These are phyloP conservation scores for Alca torda DNA, from an alignment of 2,797 vertebrate genomes.

Conservation along the genomic window DNA sequence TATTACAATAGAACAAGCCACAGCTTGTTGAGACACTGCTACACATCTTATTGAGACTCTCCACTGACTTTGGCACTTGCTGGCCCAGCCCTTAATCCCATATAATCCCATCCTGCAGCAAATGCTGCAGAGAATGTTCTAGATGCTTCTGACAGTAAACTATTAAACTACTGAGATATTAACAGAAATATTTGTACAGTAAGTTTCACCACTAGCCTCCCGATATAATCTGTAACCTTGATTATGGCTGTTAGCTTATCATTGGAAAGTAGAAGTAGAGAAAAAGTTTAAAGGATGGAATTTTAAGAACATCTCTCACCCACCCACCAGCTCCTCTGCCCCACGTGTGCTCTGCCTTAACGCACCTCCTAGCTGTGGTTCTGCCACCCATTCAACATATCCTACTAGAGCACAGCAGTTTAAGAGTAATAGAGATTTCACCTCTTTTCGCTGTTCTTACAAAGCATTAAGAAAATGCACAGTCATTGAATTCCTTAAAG, in stretches of 20 bases:
- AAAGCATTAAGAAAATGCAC: background rate
- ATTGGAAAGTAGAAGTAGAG: background rate
- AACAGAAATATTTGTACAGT: background rate
- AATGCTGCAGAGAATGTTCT: background rate
- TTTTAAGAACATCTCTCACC: background rate
- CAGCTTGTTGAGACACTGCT: background rate
- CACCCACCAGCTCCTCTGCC: background rate
- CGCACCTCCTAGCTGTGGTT: background rate
- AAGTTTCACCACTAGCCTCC: background rate
- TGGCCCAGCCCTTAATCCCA: constrained; percentile 17
- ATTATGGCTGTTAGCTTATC: background rate
- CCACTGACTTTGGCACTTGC: background rate
- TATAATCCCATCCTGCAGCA: background rate
- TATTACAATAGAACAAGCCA: background rate
- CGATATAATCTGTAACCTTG: background rate
- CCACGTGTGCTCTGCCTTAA: background rate
- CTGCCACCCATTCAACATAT: background rate
- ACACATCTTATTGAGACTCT: background rate
- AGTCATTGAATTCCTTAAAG: background rate
- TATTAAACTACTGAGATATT: background rate
- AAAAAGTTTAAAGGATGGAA: background rate
- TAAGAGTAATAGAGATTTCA: background rate
- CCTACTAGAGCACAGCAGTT: background rate
- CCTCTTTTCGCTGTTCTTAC: background rate
- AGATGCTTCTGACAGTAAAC: background rate